Evolutionary conservation across 2,113 vertebrate species (phyloP).

Genomic region (mouse (Mus musculus)): GRCm39 chr7:91805501-91806000

Average conservation of each 20-base stretch:
- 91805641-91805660: background rate
- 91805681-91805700: background rate
- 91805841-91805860: too few species aligned
- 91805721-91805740: too few species aligned
- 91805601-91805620: background rate
- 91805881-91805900: background rate
- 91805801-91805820: too few species aligned
- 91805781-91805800: too few species aligned
- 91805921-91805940: slow-evolving; percentile 44
- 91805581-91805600: background rate
- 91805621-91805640: background rate
- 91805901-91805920: slow-evolving; percentile 1
- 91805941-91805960: slow-evolving; percentile 25
- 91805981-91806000: slow-evolving; percentile 17
- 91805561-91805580: background rate
- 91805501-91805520: background rate
- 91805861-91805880: slow-evolving; percentile 5
- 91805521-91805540: background rate
- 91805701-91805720: background rate
- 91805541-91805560: background rate
- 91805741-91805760: too few species aligned
- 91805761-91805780: too few species aligned
- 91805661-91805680: background rate
- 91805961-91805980: slow-evolving; percentile 45
- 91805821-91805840: too few species aligned